Evolutionary conservation across 1,140 invertebrate species (phyloP).

Genomic region (Cydia pomonella): DNA sequence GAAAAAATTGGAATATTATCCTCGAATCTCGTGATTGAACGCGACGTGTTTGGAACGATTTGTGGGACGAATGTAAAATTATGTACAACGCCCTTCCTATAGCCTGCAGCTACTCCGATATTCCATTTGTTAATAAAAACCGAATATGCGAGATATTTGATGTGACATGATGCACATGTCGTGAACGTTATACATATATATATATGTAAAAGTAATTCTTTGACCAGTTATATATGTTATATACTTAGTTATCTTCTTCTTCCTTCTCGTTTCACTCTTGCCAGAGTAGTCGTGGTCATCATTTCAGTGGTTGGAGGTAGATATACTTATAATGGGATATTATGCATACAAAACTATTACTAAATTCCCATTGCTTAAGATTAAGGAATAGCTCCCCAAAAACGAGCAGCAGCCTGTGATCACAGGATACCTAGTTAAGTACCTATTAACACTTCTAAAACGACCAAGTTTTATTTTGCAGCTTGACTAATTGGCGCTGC

Average conservation of each 20-base stretch:
- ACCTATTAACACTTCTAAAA: too few relatives aligned
- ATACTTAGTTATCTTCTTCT: neutral
- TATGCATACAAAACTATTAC: too few relatives aligned
- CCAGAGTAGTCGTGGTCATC: too few relatives aligned
- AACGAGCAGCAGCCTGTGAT: too few relatives aligned
- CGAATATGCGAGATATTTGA: slow-evolving; percentile 2
- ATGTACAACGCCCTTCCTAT: neutral
- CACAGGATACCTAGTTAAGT: too few relatives aligned
- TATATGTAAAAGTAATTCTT: neutral
- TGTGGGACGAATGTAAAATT: slow-evolving; percentile 17
- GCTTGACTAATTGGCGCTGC: too few relatives aligned
- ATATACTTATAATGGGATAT: too few relatives aligned
- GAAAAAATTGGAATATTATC: neutral
- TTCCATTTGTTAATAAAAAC: slow-evolving; percentile 29
- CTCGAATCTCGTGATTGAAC: slow-evolving; percentile 6
- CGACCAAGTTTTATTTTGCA: too few relatives aligned
- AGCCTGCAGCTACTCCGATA: slow-evolving; percentile 19
- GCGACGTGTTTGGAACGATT: slow-evolving; percentile 17
- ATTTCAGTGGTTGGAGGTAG: too few relatives aligned
- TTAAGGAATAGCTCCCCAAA: too few relatives aligned
- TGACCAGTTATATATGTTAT: neutral
- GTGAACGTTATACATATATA: neutral
- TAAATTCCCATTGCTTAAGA: too few relatives aligned
- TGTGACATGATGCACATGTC: neutral
- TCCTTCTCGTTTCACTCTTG: too few relatives aligned